phyloP scores from a whole-genome alignment of 2,797 vertebrate species.

The Limosa lapponica region DNA sequence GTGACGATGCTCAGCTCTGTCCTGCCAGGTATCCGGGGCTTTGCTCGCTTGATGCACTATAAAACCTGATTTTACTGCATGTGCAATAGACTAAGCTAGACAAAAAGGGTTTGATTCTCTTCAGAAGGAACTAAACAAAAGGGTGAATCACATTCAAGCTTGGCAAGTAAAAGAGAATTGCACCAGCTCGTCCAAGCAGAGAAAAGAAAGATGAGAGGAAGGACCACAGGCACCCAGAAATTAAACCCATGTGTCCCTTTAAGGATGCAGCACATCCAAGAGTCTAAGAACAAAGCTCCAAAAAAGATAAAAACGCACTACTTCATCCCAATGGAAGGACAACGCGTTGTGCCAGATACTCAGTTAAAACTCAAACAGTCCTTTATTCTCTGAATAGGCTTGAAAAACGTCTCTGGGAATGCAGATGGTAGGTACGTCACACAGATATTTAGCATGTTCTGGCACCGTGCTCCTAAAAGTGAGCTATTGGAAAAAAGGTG shows the following conservation, averaged over 20 bases:
- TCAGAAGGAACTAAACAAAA: constrained; percentile 3
- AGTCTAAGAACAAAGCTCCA: background rate
- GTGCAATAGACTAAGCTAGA: background rate
- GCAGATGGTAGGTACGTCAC: background rate
- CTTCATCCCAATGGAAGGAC: background rate
- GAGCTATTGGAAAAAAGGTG: background rate
- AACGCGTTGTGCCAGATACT: background rate
- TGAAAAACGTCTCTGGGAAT: background rate
- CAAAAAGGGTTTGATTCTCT: background rate
- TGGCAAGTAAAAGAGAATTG: background rate
- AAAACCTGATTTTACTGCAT: background rate
- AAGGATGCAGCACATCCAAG: background rate
- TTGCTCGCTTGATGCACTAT: background rate
- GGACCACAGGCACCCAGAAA: background rate
- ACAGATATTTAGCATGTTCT: background rate
- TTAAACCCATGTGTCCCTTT: background rate
- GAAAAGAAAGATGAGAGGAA: background rate
- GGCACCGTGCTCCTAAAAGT: background rate
- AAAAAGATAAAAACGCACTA: background rate
- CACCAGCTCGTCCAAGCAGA: background rate
- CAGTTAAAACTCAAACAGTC: background rate
- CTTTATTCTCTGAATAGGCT: background rate
- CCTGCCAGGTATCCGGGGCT: background rate
- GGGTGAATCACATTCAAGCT: background rate
- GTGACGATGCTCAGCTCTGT: no score